Evolutionary conservation across 2,888 invertebrate species (phyloP).

Genomic region (Morpho deidamia): DNA sequence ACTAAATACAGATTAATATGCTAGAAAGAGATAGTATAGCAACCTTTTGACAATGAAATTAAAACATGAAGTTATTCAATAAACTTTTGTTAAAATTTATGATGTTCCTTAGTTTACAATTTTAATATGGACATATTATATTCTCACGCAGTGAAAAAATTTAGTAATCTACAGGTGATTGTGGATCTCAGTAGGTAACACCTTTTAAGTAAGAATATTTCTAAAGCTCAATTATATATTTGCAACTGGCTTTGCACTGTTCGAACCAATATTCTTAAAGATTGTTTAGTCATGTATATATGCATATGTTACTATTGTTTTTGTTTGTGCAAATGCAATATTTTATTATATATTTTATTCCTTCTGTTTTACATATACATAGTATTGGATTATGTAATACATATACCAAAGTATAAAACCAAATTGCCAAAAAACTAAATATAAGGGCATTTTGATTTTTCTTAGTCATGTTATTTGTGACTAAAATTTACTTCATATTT

Average conservation of each 20-base stretch:
- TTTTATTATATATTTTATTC: conserved; percentile 3
- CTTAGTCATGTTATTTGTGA: no score
- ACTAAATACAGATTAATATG: no score
- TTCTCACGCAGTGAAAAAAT: conserved; percentile 26
- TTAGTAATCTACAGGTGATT: conserved; percentile 74
- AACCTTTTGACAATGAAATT: no score
- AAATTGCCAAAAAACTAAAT: no score
- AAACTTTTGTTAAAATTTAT: no score
- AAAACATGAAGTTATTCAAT: no score
- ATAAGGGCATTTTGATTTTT: no score
- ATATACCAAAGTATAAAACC: conserved; percentile 18
- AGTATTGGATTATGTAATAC: conserved; percentile 1
- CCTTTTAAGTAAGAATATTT: conserved; percentile 41
- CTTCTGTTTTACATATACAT: not conserved
- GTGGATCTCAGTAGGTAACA: conserved; percentile 70
- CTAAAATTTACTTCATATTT: no score
- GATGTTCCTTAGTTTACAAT: not conserved
- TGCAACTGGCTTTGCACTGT: conserved; percentile 30
- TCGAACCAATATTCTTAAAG: conserved; percentile 63
- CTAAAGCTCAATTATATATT: conserved; percentile 50
- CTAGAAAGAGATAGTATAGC: no score
- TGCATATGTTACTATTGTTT: conserved; percentile 30
- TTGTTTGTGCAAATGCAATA: not conserved
- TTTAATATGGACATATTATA: not conserved
- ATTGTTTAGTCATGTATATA: conserved; percentile 44